These are phyloP conservation scores for Phalacrocorax carbo DNA, from an alignment of 2,113 vertebrate species.

Conservation along the genomic window DNA sequence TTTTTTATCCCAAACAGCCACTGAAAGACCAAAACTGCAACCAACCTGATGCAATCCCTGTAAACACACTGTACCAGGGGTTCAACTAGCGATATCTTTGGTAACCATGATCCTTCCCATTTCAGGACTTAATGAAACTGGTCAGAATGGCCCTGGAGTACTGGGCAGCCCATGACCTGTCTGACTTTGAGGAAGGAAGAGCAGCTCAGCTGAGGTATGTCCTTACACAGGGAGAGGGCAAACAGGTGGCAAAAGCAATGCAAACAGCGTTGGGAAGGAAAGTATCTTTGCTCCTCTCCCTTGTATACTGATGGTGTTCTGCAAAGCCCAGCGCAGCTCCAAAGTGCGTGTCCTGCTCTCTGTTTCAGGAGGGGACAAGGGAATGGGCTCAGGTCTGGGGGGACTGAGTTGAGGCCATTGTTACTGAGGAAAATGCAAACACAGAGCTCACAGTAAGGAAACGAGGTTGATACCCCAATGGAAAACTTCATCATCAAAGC, in stretches of 20 bases:
- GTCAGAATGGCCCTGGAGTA: slow-evolving; percentile 45
- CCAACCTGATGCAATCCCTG: not conserved
- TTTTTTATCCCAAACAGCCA: not conserved
- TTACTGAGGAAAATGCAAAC: not conserved
- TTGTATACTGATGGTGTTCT: not conserved
- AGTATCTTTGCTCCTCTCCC: slow-evolving; percentile 64
- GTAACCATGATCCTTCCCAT: not conserved
- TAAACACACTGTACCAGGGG: not conserved
- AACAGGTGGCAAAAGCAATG: slow-evolving; percentile 55
- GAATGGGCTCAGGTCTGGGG: not conserved
- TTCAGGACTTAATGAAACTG: slow-evolving; percentile 55
- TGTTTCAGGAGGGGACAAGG: not conserved
- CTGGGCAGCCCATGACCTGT: slow-evolving; percentile 27
- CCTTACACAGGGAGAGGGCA: slow-evolving; percentile 58
- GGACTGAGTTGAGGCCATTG: not conserved
- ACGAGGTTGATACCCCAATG: fast-evolving
- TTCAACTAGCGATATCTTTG: not conserved
- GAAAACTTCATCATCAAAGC: not conserved
- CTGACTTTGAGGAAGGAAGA: slow-evolving; percentile 34
- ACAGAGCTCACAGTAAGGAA: not conserved
- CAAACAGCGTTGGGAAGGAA: slow-evolving; percentile 47
- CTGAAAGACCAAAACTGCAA: not conserved
- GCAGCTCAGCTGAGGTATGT: slow-evolving; percentile 56
- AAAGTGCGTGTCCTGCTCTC: not conserved
- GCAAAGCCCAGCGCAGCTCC: not conserved